A percentile compares a stretch with the other conserved stretches of the same genome.
phyloP scores from a whole-genome alignment of 2,888 invertebrate genomes.

The Hirtodrosophila trivittata region DNA sequence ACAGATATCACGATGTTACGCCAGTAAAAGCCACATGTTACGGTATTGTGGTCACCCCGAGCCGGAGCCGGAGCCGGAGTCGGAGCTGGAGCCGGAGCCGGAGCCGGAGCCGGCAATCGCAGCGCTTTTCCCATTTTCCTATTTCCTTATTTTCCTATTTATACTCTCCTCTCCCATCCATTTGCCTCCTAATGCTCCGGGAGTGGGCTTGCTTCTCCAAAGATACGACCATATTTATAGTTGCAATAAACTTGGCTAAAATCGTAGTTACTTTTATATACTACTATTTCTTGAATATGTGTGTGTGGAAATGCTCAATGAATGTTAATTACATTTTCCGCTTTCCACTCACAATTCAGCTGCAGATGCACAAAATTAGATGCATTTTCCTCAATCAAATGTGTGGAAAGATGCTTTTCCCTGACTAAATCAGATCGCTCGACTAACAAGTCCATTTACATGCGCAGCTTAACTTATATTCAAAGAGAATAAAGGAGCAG shows the following conservation, averaged over 20 bases:
- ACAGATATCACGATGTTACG: conserved; percentile 52
- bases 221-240: conserved; percentile 41
- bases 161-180: conserved; percentile 3
- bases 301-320: too few species aligned
- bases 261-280: conserved; percentile 45
- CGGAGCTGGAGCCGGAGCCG: too few species aligned
- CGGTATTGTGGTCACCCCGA: conserved; percentile 52
- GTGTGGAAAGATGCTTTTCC: too few species aligned
- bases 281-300: conserved; percentile 8
- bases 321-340: too few species aligned
- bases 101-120: conserved; percentile 35
- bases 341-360: too few species aligned
- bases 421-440: too few species aligned
- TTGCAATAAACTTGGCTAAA: conserved; percentile 54
- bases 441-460: too few species aligned
- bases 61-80: too few species aligned
- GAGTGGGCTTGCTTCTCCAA: conserved; percentile 30
- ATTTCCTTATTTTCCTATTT: not conserved
- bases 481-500: too few species aligned
- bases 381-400: too few species aligned
- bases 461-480: too few species aligned
- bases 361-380: too few species aligned
- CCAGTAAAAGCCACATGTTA: conserved; percentile 70
- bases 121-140: conserved; percentile 33
- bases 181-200: conserved; percentile 19